Percentiles rank a stretch among this genome's conserved stretches.
Evolutionary conservation across 2,888 invertebrate genomes (phyloP).

Genomic region (Unio pictorum): DNA sequence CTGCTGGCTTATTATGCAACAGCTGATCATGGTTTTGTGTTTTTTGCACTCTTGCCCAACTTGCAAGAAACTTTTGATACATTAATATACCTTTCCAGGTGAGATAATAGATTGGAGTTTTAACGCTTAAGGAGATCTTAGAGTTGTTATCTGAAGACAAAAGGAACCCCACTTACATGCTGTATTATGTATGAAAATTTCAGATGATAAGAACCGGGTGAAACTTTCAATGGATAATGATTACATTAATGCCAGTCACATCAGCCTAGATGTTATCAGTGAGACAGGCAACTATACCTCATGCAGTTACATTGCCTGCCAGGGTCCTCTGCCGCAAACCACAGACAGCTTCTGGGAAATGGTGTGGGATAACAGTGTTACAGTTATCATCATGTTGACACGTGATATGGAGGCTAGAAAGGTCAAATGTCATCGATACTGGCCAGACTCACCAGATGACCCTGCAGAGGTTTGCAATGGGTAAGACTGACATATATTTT

Average conservation of each 20-base stretch:
- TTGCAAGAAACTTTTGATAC: too few species aligned
- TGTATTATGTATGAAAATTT: slow-evolving; percentile 1
- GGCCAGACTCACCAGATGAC: slow-evolving; percentile 78
- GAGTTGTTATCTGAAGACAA: too few species aligned
- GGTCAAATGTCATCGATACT: slow-evolving; percentile 96
- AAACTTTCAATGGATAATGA: slow-evolving; percentile 45
- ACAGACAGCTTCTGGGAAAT: slow-evolving; percentile 97
- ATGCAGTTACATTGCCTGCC: slow-evolving; percentile 63
- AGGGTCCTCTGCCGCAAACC: slow-evolving; percentile 91
- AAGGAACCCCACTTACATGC: too few species aligned
- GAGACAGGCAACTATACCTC: slow-evolving; percentile 11
- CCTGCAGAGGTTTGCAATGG: slow-evolving; percentile 44
- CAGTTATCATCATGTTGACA: slow-evolving; percentile 91
- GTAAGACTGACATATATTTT: slow-evolving; percentile 24
- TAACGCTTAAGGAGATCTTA: too few species aligned
- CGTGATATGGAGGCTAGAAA: slow-evolving; percentile 89
- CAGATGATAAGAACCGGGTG: slow-evolving; percentile 67
- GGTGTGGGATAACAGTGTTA: slow-evolving; percentile 95
- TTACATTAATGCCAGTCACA: slow-evolving; percentile 69
- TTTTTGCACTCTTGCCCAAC: too few species aligned
- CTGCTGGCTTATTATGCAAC: too few species aligned
- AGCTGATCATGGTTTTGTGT: too few species aligned
- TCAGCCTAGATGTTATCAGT: slow-evolving; percentile 44
- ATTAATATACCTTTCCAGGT: too few species aligned
- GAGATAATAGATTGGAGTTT: too few species aligned